These are phyloP conservation scores for Nasua narica DNA, from an alignment of 2,797 vertebrate genomes.

Conservation along the genomic window DNA sequence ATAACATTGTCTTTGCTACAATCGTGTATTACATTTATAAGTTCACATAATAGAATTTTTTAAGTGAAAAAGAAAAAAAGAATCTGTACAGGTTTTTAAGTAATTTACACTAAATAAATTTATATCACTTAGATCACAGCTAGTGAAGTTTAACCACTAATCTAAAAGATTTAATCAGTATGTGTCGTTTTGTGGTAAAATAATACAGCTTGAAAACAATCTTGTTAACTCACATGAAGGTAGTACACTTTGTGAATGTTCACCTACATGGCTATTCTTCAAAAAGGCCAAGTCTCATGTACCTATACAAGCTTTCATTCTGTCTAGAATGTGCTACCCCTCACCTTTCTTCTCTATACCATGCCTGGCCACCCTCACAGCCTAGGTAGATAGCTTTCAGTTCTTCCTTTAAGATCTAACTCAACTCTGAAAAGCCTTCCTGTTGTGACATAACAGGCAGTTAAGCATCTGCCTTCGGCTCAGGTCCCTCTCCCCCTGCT, in stretches of 20 bases:
- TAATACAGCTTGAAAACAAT: constrained; percentile 6
- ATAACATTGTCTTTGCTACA: background rate
- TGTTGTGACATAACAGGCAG: background rate
- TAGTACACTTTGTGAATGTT: background rate
- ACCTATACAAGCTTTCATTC: background rate
- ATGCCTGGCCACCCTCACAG: background rate
- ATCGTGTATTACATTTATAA: background rate
- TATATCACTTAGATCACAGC: constrained; percentile 22
- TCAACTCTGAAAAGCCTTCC: background rate
- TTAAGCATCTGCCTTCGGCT: background rate
- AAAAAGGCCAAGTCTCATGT: background rate
- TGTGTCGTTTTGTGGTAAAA: background rate
- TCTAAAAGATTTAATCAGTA: background rate
- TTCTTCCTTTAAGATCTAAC: background rate
- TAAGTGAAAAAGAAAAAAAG: background rate
- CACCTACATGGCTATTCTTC: background rate
- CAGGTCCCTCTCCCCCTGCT: background rate
- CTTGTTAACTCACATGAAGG: background rate
- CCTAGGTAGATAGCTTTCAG: background rate
- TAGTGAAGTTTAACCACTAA: background rate
- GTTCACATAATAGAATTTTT: background rate
- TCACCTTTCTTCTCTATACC: background rate
- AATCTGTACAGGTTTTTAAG: background rate
- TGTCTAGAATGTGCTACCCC: background rate
- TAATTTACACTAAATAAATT: constrained; percentile 24